A percentile compares a stretch with the other conserved stretches of the same genome.
Conservation (phyloP, 2,888 invertebrate genomes). For the Xylota segnis region DNA sequence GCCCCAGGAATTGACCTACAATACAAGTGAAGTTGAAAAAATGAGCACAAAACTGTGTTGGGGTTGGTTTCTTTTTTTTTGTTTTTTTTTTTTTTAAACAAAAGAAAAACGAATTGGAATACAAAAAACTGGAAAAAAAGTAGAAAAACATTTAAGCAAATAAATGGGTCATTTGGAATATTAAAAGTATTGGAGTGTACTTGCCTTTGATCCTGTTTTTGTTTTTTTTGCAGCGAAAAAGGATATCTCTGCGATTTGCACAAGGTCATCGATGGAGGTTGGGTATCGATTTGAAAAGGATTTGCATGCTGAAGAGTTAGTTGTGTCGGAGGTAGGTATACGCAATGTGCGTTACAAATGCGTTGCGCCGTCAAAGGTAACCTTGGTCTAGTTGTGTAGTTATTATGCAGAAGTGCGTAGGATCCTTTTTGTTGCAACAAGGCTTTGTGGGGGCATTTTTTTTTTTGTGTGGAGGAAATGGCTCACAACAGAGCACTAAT, state of each 20-base stretch:
- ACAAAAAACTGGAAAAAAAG: not conserved
- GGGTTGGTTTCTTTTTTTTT: slow-evolving; percentile 6
- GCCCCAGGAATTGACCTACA: slow-evolving; percentile 69
- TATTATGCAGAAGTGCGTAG: not conserved
- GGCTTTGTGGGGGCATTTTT: too few species aligned
- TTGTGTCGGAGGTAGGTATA: not conserved
- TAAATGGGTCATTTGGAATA: slow-evolving; percentile 28
- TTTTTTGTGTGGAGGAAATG: too few species aligned
- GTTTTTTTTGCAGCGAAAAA: not conserved
- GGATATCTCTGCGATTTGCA: not conserved
- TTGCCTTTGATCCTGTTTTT: slow-evolving; percentile 10
- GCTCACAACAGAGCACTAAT: too few species aligned
- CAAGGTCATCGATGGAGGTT: slow-evolving; percentile 4
- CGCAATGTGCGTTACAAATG: not conserved
- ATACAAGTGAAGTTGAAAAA: slow-evolving; percentile 54
- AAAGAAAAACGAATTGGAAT: not conserved
- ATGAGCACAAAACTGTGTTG: slow-evolving; percentile 24
- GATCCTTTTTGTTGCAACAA: too few species aligned
- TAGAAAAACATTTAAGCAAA: not conserved
- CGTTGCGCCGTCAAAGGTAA: not conserved
- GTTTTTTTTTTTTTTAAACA: not conserved
- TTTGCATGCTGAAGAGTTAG: not conserved
- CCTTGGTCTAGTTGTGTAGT: not conserved
- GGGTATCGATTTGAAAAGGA: not conserved
- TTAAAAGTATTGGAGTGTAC: slow-evolving; percentile 1